A percentile compares a stretch with the other conserved stretches of the same genome.
These are phyloP conservation scores for Chiridota heheva DNA, from an alignment of 35 echinoderm and acorn worm species.

Conservation along the genomic window DNA sequence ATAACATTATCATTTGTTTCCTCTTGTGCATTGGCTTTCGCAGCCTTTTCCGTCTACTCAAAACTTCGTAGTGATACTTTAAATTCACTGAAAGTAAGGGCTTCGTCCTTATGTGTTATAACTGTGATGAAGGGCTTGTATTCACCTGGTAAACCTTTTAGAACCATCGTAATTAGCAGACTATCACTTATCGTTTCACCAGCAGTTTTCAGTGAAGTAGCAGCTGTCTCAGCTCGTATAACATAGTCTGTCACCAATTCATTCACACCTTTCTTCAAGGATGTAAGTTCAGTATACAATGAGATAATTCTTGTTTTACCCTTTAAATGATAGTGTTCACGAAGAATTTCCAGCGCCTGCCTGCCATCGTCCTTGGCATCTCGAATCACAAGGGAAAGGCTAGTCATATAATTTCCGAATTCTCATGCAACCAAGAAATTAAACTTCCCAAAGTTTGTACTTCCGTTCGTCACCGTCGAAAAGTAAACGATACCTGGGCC, in stretches of 20 bases:
- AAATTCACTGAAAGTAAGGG: conserved; percentile 40
- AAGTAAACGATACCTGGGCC: too few relatives aligned
- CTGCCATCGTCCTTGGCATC: conserved; percentile 30
- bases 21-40: neutral
- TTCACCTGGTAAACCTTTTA: conserved; percentile 23
- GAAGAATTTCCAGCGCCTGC: conserved; percentile 19
- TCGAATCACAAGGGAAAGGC: conserved; percentile 25
- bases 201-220: conserved; percentile 14
- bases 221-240: conserved; percentile 43
- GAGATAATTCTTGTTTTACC: conserved; percentile 26
- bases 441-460: too few relatives aligned
- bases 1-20: neutral
- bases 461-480: too few relatives aligned
- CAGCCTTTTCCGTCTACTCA: conserved; percentile 41
- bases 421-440: too few relatives aligned
- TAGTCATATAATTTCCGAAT: too few relatives aligned
- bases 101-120: conserved; percentile 12
- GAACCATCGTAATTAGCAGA: conserved; percentile 37
- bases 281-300: conserved; percentile 63
- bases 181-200: conserved; percentile 17
- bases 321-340: conserved; percentile 18
- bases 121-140: conserved; percentile 31
- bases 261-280: neutral
- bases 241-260: conserved; percentile 42
- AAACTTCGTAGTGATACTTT: conserved; percentile 35